Conservation (phyloP, 2,113 vertebrate genomes). For the Raja brachyura region DNA sequence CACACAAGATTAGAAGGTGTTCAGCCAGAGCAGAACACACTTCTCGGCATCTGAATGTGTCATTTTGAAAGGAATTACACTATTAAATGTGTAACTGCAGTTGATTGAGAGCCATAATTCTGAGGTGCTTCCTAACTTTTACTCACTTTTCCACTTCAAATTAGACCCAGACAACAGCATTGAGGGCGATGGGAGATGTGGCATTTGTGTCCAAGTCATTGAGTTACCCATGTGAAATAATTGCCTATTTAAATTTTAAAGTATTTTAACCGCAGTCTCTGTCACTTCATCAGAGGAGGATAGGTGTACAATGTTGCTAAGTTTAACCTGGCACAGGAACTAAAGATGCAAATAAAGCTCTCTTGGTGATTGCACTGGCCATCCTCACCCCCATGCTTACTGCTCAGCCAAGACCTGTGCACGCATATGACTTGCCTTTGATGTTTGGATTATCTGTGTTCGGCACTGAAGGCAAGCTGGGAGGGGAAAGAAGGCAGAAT, state of each 20-base stretch:
- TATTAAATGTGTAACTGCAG: too few species aligned
- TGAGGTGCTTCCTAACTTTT: too few species aligned
- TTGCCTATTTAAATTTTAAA: background rate
- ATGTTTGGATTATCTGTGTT: background rate
- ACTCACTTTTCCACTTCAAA: too few species aligned
- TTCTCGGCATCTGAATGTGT: too few species aligned
- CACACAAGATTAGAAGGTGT: too few species aligned
- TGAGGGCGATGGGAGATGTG: background rate
- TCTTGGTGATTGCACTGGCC: background rate
- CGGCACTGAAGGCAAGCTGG: background rate
- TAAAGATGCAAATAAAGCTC: background rate
- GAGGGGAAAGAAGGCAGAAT: background rate
- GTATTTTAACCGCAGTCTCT: background rate
- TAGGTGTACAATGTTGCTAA: background rate
- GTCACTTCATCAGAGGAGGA: background rate
- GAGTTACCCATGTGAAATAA: background rate
- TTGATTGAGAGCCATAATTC: too few species aligned
- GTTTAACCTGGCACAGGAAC: background rate
- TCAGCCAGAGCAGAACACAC: too few species aligned
- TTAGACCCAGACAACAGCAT: background rate
- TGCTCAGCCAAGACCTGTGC: background rate
- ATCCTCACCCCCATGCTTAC: background rate
- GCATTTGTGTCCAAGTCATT: background rate
- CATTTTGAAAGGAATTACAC: too few species aligned
- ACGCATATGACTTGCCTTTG: background rate